Percentiles rank a stretch among this genome's conserved stretches.
These are phyloP conservation scores for Apodemus agrarius DNA, from an alignment of 2,797 vertebrate species.

Conservation along the genomic window DNA sequence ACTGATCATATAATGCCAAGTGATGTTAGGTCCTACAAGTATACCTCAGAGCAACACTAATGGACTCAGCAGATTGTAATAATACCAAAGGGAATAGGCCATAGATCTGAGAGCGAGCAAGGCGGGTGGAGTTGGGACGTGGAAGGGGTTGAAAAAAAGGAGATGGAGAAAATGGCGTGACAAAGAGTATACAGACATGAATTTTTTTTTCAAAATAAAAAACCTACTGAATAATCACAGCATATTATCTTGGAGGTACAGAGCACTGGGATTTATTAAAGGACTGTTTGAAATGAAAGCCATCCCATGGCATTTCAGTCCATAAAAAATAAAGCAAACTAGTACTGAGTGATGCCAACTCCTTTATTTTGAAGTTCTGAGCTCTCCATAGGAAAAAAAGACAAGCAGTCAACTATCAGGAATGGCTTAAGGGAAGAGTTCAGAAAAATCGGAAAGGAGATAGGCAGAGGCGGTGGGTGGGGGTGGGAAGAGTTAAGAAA, in stretches of 20 bases:
- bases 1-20: neutral
- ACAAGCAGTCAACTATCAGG: neutral
- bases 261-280: neutral
- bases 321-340: constrained; percentile 25
- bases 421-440: neutral
- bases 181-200: neutral
- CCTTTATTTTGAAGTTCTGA: neutral
- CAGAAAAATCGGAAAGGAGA: neutral
- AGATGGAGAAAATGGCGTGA: neutral
- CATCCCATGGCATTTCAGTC: neutral
- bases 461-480: neutral
- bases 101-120: neutral
- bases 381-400: neutral
- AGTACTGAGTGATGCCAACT: neutral
- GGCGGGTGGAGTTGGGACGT: accelerated
- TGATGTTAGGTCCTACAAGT: neutral
- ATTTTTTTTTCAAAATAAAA: neutral
- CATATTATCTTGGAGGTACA: neutral
- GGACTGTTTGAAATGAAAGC: neutral
- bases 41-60: neutral
- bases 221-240: neutral
- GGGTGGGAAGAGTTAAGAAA: accelerated
- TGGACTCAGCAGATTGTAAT: neutral
- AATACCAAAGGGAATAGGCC: too few relatives aligned
- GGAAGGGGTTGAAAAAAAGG: neutral